Evolutionary conservation across 2,797 vertebrate species (phyloP).

Genomic region (Ataeniobius toweri): DNA sequence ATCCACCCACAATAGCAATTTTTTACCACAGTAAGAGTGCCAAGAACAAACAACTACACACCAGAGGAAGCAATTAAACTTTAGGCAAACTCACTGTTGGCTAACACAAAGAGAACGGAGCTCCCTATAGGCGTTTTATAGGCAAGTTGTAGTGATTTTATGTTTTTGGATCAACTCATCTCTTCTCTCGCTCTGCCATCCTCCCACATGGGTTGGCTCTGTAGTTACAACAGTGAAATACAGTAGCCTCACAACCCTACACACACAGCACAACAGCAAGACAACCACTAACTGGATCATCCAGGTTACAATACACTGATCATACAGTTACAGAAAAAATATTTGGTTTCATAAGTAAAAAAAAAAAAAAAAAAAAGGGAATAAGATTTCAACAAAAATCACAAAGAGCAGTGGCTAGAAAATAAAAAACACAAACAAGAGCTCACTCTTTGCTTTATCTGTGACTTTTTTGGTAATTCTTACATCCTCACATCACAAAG

Average conservation of each 20-base stretch:
- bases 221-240: constrained; percentile 56
- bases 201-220: constrained; percentile 62
- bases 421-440: not conserved
- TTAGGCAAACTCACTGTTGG: constrained; percentile 6
- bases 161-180: constrained; percentile 45
- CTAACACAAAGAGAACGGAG: constrained; percentile 15
- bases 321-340: not conserved
- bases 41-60: not conserved
- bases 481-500: constrained; percentile 21
- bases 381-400: not conserved
- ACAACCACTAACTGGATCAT: constrained; percentile 12
- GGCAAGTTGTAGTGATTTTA: constrained; percentile 54
- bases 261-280: constrained; percentile 18
- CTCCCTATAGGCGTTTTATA: constrained; percentile 35
- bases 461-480: constrained; percentile 21
- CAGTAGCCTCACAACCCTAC: constrained; percentile 38
- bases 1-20: not conserved
- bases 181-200: constrained; percentile 41
- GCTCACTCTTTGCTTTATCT: not conserved
- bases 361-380: not conserved
- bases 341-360: not conserved
- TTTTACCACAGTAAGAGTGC: not conserved
- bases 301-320: not conserved
- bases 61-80: constrained; percentile 17
- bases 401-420: not conserved